Base-by-base conservation (phyloP, 2,113 vertebrate species). In the Sisor rabdophorus region DNA sequence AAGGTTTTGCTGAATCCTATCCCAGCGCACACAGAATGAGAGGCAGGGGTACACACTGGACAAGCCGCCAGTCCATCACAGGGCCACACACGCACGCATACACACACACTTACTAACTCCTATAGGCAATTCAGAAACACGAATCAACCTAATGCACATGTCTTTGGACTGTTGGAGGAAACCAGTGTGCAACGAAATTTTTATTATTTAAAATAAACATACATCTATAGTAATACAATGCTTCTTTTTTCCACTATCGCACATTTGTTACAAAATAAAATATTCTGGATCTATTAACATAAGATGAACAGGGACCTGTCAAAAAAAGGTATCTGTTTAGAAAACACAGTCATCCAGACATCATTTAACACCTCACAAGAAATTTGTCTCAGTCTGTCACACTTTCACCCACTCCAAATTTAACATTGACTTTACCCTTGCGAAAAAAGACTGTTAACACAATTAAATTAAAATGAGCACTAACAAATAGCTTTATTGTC, bases 391-490 rank as follows among this genome's bases (percentile, higher is more conserved):
- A 10, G 30, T 58, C 20, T 76, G 54, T 22, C 61, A 16, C 78
- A 60, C 63, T 52, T 71, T 60, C 47, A 71, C 55, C 71, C 44
- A 19, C 26, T 75, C 69, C 44, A 61, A 74, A 75, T 78, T 75
- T 73, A 78, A 71, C 73, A 36, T 78, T 70, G 72, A 73, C 56
- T 77, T 83, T 50, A 74, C 52, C 83, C 80, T 84, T 79, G n/a
- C n/a, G 68, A 75, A 69, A 32, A 73, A 36, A 71, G 55, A 81
- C 56, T 76, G 70, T 79, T 78, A 40, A 70, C 58, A 52, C 65
- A 84, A 87, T 84, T 84, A 80, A 85, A 86, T 85, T 79, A 80
- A 79, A 82, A 88, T 81, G 24, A 81, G 80, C 79, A 70, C 73
- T 81, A 85, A 81, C 79, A 85, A 82, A 86, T 80, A 81, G 48